Conservation (phyloP, 2,113 vertebrate genomes). For the Nettapus auritus region DNA sequence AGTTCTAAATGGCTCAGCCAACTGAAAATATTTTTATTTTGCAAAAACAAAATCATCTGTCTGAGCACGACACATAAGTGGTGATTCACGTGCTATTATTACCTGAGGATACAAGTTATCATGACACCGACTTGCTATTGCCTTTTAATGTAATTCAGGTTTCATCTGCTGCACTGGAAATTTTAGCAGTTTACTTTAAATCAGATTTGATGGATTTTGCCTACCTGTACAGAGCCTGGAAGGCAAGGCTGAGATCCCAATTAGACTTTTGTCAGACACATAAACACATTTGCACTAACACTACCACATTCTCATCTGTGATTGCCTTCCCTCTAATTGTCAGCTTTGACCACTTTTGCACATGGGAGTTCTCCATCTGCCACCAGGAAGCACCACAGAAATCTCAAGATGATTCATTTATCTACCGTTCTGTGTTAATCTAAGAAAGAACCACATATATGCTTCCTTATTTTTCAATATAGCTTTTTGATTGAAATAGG, state of each 20-base stretch:
- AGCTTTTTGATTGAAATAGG: not conserved
- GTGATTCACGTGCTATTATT: not conserved
- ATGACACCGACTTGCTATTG: not conserved
- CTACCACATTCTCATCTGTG: not conserved
- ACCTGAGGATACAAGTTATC: not conserved
- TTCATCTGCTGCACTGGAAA: not conserved
- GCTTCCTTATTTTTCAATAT: not conserved
- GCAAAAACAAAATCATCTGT: not conserved
- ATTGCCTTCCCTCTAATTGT: not conserved
- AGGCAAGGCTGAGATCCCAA: not conserved
- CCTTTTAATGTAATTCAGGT: not conserved
- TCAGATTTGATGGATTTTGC: not conserved
- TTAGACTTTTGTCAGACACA: not conserved
- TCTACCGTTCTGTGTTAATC: not conserved
- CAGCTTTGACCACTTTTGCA: not conserved
- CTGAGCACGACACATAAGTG: not conserved
- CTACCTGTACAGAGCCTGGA: not conserved
- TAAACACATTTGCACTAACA: not conserved
- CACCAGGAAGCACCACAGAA: not conserved
- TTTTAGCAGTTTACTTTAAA: not conserved
- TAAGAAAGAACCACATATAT: not conserved
- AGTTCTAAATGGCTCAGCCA: constrained; percentile 24
- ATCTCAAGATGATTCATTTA: not conserved
- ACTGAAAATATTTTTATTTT: not conserved
- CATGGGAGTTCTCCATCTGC: not conserved